These are phyloP conservation scores for Characodon lateralis DNA, from an alignment of 2,797 vertebrate species.

Conservation along the genomic window DNA sequence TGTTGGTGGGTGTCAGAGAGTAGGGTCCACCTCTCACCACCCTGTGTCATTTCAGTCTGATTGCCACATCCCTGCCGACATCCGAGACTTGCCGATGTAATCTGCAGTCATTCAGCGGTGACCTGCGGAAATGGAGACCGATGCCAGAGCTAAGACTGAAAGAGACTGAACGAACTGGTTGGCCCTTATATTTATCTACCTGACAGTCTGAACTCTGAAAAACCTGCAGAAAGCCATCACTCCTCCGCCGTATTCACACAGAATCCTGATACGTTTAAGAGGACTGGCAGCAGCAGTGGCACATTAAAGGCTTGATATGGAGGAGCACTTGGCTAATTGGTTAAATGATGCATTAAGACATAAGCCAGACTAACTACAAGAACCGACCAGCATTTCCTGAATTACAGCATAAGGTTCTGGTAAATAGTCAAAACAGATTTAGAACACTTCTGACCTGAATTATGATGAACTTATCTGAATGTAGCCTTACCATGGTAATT, in stretches of 20 bases:
- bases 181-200: constrained; percentile 65
- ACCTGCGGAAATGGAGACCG: constrained; percentile 72
- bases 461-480: constrained; percentile 75
- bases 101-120: constrained; percentile 70
- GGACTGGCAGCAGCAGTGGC: constrained; percentile 3
- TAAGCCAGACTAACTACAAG: constrained; percentile 41
- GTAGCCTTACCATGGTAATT: constrained; percentile 68
- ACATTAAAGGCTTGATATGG: constrained; percentile 11
- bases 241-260: constrained; percentile 5
- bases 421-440: constrained; percentile 49
- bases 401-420: constrained; percentile 45
- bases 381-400: constrained; percentile 43
- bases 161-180: constrained; percentile 50
- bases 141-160: constrained; percentile 15
- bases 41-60: constrained; percentile 71
- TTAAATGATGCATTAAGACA: constrained; percentile 54
- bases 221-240: constrained; percentile 27
- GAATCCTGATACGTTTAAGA: constrained; percentile 15
- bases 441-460: constrained; percentile 57
- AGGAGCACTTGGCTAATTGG: constrained; percentile 53
- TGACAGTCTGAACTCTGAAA: constrained; percentile 53
- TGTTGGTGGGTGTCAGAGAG: constrained; percentile 59
- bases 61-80: constrained; percentile 64
- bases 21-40: constrained; percentile 60
- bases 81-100: constrained; percentile 66